Evolutionary conservation across 1,140 invertebrate species (phyloP).

Genomic region (Cryptotermes secundus): DNA sequence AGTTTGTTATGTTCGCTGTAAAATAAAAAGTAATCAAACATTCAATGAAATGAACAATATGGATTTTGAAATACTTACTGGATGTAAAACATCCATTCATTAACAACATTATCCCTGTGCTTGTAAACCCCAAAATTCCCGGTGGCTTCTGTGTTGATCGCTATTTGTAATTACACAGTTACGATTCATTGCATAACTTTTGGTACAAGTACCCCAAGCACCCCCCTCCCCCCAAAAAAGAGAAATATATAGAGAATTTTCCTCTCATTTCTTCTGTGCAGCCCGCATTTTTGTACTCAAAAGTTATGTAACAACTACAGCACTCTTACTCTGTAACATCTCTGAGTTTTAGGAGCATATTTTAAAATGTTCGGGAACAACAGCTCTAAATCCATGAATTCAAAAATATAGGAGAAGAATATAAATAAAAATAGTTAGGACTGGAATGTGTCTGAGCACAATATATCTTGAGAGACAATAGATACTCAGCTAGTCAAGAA

Average conservation of each 20-base stretch:
- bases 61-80: neutral
- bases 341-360: too few relatives aligned
- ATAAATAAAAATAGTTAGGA: too few relatives aligned
- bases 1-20: neutral
- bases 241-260: too few relatives aligned
- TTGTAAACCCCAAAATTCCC: neutral
- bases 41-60: neutral
- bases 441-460: too few relatives aligned
- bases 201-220: too few relatives aligned
- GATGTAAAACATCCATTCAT: neutral
- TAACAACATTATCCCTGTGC: neutral
- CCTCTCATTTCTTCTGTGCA: neutral
- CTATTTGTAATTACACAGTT: neutral
- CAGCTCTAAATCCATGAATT: too few relatives aligned
- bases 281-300: neutral
- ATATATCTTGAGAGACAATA: too few relatives aligned
- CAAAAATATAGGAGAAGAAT: too few relatives aligned
- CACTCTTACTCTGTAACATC: neutral
- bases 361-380: too few relatives aligned
- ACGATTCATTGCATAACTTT: neutral
- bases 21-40: neutral
- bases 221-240: neutral
- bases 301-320: neutral
- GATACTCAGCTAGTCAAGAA: too few relatives aligned
- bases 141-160: neutral